Base-by-base conservation (phyloP, 1,140 invertebrate species). In the Penaeus indicus region DNA sequence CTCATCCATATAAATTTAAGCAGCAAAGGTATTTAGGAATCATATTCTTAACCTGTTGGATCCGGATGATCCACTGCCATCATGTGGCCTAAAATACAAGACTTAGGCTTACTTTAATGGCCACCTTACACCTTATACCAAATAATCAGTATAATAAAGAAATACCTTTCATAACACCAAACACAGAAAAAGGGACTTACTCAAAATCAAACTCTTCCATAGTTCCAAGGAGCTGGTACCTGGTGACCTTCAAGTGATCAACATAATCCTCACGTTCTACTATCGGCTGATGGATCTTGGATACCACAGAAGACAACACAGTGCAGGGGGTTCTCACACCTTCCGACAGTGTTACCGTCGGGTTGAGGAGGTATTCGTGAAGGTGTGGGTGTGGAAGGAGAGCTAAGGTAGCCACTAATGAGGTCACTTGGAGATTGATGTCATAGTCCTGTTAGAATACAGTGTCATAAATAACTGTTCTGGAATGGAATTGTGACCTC, bases 291-390 rank as follows among this genome's bases (percentile, higher is more conserved):
- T 84, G 93, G 93, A 88, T 93, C 93, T 7, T 47, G n/a, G 47
- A 75, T 11, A 95, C 93, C 38, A 96, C 93, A 91, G 94, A 95
- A 91, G 95, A 94, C 42, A 97, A 92, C 19, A 94, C 94, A 82
- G 93, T 94, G 91, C 95, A 96, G n/a, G 97, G 92, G 78, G 95
- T 95, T 85, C 94, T 94, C 3, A 94, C 94, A 85, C 93, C 94
- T 85, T 94, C 94, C 10, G 93, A 92, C 18, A 95, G 92, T 13
- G 95, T 95, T 86, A 97, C 92, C 78, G 94, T 93, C 0, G 96
- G 96, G 92, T 96, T 95, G n/a, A 97, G 92, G 18, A 97, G 92
- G 93, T 95, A 97, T 92, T 97, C 96, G 91, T 96, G 96, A n/a
- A 97, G 92, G 92, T 95, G 95, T 18, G 96, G 95, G 93, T 97